A percentile compares a stretch with the other conserved stretches of the same genome.
These are phyloP conservation scores for Sitophilus oryzae DNA, from an alignment of 1,140 invertebrate species.

Conservation along the genomic window DNA sequence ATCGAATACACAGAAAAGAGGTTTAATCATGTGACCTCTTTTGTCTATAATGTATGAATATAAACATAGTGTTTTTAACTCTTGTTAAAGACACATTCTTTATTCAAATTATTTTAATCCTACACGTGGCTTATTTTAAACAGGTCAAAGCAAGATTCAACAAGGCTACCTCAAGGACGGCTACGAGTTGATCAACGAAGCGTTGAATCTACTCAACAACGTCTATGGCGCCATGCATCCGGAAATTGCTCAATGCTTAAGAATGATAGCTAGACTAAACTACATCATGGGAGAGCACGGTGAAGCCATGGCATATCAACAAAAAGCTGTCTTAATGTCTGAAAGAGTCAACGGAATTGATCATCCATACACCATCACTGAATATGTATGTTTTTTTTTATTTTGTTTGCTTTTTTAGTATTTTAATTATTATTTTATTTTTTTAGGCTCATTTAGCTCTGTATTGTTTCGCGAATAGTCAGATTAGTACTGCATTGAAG, in stretches of 20 bases:
- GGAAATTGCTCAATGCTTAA: constrained; percentile 92
- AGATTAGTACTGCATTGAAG: constrained; percentile 90
- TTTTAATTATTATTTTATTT: constrained; percentile 18
- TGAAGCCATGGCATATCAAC: constrained; percentile 92
- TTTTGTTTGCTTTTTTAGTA: constrained; percentile 1
- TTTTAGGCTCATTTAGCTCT: constrained; percentile 89
- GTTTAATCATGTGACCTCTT: too few species aligned
- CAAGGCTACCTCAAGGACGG: constrained; percentile 93
- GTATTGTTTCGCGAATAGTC: constrained; percentile 96
- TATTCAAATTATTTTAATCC: too few species aligned
- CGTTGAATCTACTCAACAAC: constrained; percentile 93
- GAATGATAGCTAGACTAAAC: constrained; percentile 91
- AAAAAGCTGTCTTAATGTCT: constrained; percentile 97
- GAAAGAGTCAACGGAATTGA: constrained; percentile 97
- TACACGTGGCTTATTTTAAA: too few species aligned
- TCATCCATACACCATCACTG: constrained; percentile 95
- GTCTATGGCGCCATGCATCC: constrained; percentile 98
- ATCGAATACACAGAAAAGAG: too few species aligned
- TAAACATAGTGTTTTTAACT: too few species aligned
- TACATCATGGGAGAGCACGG: constrained; percentile 95
- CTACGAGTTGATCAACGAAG: constrained; percentile 93
- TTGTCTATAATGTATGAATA: too few species aligned
- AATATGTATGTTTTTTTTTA: constrained; percentile 85
- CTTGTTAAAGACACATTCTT: too few species aligned
- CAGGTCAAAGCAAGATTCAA: constrained; percentile 93